phyloP scores from a whole-genome alignment of 2,797 vertebrate genomes.

The Sebastes diaconus region DNA sequence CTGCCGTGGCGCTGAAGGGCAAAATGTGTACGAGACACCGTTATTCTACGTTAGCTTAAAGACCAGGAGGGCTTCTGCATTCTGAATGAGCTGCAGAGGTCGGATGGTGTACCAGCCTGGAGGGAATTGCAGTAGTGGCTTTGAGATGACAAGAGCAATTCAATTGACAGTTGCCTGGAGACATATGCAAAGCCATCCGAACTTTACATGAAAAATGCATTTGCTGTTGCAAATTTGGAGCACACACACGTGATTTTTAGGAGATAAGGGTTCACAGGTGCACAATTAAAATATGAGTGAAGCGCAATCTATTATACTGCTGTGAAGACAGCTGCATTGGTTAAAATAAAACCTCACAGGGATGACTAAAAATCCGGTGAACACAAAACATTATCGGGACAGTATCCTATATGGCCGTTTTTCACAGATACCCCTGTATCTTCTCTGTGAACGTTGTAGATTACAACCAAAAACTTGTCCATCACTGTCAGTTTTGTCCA shows the following conservation, averaged over 20 bases:
- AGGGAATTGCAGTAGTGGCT: neutral
- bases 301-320: neutral
- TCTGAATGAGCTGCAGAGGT: neutral
- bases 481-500: neutral
- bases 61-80: neutral
- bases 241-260: neutral
- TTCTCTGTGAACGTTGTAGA: neutral
- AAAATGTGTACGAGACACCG: no score
- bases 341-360: neutral
- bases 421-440: neutral
- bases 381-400: neutral
- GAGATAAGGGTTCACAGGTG: neutral
- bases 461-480: neutral
- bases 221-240: neutral
- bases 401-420: neutral
- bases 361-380: neutral
- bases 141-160: neutral
- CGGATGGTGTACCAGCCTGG: neutral
- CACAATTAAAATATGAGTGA: neutral
- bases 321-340: neutral
- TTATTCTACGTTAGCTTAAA: neutral
- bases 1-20: no score
- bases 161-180: neutral
- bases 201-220: neutral
- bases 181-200: neutral